Base-by-base conservation (phyloP, 1,140 invertebrate genomes). In the Ceratoteleas bidentatus region DNA sequence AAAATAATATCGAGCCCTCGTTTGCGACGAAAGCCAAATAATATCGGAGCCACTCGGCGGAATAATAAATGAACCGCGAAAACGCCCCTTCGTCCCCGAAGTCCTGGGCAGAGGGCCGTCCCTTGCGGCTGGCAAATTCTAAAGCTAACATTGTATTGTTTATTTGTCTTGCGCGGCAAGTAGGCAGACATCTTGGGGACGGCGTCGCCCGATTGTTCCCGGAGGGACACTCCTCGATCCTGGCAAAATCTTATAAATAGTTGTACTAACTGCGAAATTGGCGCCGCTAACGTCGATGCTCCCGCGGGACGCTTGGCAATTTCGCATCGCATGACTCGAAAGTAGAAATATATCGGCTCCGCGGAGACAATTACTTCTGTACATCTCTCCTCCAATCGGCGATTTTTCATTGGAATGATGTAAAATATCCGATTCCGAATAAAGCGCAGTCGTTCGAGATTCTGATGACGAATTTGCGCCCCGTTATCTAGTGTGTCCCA, bases 51-150 rank as follows among this genome's bases (percentile, higher is more conserved):
- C 33, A 61, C 78, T 57, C 80, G 78, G 73, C 81, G 78, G 88
- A 89, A 88, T 89, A 89, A 88, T 88, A 89, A 88, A 89, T 86
- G 87, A 89, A 87, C 87, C 87, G 87, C 75, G 78, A 89, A 88
- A 88, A 88, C 84, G 84, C n/a, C 57, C 52, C 78, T 69, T 84
- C 81, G 81, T 73, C 81, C 78, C 54, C 70, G 68, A 82, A 68
- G 54, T 65, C 52, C 64, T 36, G 11, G 43, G 52, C 7, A 58
- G 68, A 72, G n/a, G 14, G 10, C 58, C 14, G 52, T 84, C 86
- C 87, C 86, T 34, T 40, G 85, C 52, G 87, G 49, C 62, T 56
- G 61, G 53, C n/a, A 56, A 88, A 87, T 85, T 86, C 81, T 73
- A 82, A 70, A 49, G 64, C 73, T 81, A 80, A 87, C 84, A 85